phyloP scores from a whole-genome alignment of 2,113 vertebrate species.

The Menura novaehollandiae region DNA sequence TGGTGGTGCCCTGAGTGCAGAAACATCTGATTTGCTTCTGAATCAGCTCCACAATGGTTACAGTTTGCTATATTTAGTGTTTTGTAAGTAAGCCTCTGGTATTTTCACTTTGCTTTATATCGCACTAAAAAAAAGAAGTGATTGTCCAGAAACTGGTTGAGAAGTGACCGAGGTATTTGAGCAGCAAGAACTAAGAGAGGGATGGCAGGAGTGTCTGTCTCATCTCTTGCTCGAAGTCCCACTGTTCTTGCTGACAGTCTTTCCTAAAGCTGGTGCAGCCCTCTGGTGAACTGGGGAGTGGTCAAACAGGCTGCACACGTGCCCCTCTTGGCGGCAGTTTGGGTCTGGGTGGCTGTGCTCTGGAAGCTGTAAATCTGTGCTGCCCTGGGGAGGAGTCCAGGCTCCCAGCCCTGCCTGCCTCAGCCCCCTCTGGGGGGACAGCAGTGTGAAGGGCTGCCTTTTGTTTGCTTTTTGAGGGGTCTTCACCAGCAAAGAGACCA shows the following conservation, averaged over 20 bases:
- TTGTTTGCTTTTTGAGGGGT: not conserved
- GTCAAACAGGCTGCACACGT: not conserved
- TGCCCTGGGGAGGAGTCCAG: not conserved
- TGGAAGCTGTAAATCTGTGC: not conserved
- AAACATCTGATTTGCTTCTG: not conserved
- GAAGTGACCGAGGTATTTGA: not conserved
- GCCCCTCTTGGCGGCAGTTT: not conserved
- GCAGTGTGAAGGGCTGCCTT: not conserved
- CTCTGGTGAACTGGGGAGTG: rapidly evolving
- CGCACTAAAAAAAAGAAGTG: not conserved
- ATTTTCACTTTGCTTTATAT: not conserved
- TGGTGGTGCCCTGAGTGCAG: not conserved
- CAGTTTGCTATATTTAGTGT: not conserved
- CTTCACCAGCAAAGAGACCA: not conserved
- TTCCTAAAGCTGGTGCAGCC: not conserved
- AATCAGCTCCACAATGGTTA: not conserved
- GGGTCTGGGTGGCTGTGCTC: not conserved
- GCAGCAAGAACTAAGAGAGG: not conserved
- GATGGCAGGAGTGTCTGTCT: not conserved
- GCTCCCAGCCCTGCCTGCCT: not conserved
- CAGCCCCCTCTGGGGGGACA: not conserved
- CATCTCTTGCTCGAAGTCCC: not conserved
- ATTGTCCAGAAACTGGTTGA: not conserved
- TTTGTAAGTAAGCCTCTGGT: not conserved
- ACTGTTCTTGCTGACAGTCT: not conserved